A percentile compares a stretch with the other conserved stretches of the same genome.
Conservation (phyloP, 2,888 invertebrate genomes). For the Drosophila monieri region DNA sequence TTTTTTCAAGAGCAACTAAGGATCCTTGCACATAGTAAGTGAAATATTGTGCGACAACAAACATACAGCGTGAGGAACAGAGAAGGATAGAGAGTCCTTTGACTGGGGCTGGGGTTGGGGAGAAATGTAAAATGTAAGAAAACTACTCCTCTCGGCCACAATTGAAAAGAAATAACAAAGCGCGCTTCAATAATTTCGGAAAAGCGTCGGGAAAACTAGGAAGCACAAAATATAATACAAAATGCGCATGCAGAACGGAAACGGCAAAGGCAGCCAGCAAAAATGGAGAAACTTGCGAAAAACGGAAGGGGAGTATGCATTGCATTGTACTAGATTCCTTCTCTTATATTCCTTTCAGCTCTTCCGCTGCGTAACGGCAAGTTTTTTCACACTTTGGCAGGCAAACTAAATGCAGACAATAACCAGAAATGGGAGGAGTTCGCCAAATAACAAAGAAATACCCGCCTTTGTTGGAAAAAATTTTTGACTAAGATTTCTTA, state of each 20-base stretch:
- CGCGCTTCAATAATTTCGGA: slow-evolving; percentile 65
- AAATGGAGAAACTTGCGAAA: slow-evolving; percentile 34
- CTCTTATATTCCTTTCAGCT: slow-evolving; percentile 42
- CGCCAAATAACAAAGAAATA: not conserved
- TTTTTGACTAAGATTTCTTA: slow-evolving; percentile 51
- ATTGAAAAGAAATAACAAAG: slow-evolving; percentile 57
- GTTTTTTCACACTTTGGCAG: slow-evolving; percentile 61
- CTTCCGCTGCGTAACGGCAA: slow-evolving; percentile 62
- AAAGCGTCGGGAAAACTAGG: slow-evolving; percentile 23
- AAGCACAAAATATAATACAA: slow-evolving; percentile 49
- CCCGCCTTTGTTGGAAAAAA: slow-evolving; percentile 49
- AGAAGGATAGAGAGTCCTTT: slow-evolving; percentile 12
- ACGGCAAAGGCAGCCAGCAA: slow-evolving; percentile 18
- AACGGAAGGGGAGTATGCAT: slow-evolving; percentile 45
- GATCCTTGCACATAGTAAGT: slow-evolving; percentile 18
- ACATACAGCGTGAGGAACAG: slow-evolving; percentile 4
- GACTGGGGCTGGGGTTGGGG: not conserved
- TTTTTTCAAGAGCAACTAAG: not conserved
- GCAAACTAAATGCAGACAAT: slow-evolving; percentile 59
- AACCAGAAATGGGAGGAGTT: slow-evolving; percentile 24
- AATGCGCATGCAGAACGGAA: slow-evolving; percentile 62
- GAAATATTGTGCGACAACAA: slow-evolving; percentile 48
- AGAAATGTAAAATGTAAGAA: slow-evolving; percentile 2
- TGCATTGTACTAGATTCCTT: slow-evolving; percentile 59
- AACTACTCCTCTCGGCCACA: slow-evolving; percentile 35